Evolutionary conservation across 2,113 vertebrate genomes (phyloP).

Genomic region (Pterophyllum scalare): DNA sequence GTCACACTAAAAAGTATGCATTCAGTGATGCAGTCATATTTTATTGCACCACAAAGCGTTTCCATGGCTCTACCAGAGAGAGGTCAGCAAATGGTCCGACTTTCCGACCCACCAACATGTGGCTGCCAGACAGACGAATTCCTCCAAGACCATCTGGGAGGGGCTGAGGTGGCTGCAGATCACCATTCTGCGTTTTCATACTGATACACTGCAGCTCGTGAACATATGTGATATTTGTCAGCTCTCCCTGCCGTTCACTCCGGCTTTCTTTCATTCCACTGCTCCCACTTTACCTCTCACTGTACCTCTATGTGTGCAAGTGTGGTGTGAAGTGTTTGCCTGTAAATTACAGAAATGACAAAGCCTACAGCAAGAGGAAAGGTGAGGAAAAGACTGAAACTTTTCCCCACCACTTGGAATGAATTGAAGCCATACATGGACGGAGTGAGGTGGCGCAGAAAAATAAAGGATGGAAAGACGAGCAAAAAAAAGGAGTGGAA

Average conservation of each 20-base stretch:
- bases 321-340: conserved; percentile 28
- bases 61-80: conserved; percentile 16
- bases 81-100: conserved; percentile 53
- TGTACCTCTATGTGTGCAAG: neutral
- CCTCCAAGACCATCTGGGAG: neutral
- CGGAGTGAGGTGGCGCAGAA: conserved; percentile 38
- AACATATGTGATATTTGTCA: conserved; percentile 77
- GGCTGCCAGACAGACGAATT: conserved; percentile 64
- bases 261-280: conserved; percentile 8
- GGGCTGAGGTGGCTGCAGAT: conserved; percentile 15
- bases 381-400: neutral
- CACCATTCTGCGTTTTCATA: conserved; percentile 68
- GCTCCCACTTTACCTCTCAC: neutral
- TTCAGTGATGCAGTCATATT: neutral
- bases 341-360: neutral
- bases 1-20: neutral
- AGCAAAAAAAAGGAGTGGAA: conserved; percentile 29
- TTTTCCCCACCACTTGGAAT: conserved; percentile 37
- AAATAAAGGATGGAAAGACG: conserved; percentile 27
- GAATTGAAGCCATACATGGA: conserved; percentile 10
- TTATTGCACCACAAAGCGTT: conserved; percentile 6
- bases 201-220: conserved; percentile 62
- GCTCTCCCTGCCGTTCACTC: neutral
- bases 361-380: neutral
- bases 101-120: conserved; percentile 59